Evolutionary conservation across 2,797 vertebrate species (phyloP).

Genomic region (Epinephelus malabaricus): DNA sequence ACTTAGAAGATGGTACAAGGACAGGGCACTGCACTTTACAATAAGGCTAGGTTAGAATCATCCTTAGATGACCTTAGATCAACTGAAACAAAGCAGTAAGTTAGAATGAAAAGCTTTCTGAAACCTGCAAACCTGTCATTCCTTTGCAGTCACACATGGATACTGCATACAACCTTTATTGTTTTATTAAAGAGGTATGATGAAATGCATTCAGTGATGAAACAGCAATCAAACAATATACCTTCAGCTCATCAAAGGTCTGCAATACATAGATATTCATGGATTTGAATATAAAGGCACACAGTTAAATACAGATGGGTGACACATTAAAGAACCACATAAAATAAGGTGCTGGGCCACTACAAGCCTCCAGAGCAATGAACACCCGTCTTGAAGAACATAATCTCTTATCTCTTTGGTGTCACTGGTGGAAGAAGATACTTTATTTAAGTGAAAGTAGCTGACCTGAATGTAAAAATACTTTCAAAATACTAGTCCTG

Average conservation of each 20-base stretch:
- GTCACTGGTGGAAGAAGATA: too few species aligned
- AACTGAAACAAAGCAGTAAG: background rate
- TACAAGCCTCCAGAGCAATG: background rate
- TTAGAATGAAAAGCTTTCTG: background rate
- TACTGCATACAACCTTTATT: background rate
- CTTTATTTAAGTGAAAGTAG: too few species aligned
- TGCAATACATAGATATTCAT: background rate
- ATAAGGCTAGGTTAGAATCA: slow-evolving; percentile 42
- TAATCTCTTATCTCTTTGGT: too few species aligned
- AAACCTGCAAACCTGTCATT: background rate
- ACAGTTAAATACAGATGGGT: background rate
- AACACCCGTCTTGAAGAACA: too few species aligned
- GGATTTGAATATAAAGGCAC: background rate
- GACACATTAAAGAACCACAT: background rate
- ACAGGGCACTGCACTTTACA: background rate
- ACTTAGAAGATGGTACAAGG: slow-evolving; percentile 30
- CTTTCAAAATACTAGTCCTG: too few species aligned
- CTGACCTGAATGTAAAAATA: too few species aligned
- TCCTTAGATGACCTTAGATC: slow-evolving; percentile 16
- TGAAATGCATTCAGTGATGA: background rate
- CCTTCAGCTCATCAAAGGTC: too few species aligned
- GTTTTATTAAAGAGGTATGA: background rate
- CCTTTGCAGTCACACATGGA: background rate
- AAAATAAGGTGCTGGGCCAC: background rate
- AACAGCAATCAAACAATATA: background rate